Conservation (phyloP, 2,888 invertebrate species). For the Leucozona laternaria region DNA sequence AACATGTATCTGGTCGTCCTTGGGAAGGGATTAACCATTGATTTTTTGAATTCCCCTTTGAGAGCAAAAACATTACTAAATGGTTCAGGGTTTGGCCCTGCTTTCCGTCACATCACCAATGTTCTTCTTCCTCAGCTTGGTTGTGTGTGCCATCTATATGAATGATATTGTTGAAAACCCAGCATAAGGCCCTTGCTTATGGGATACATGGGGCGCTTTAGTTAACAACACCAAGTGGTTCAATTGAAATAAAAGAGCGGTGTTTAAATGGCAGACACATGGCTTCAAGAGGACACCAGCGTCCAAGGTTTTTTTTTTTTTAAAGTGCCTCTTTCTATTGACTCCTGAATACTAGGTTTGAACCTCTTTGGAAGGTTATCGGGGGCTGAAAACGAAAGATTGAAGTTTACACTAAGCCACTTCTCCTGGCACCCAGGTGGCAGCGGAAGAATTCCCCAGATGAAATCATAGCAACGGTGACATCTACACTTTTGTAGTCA, state of each 20-base stretch:
- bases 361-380: too few species aligned
- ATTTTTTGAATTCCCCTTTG: constrained; percentile 42
- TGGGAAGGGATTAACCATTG: constrained; percentile 67
- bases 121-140: background rate
- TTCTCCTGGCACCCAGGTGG: too few species aligned
- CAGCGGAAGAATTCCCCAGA: too few species aligned
- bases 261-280: too few species aligned
- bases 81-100: background rate
- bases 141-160: background rate
- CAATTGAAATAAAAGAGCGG: background rate
- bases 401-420: too few species aligned
- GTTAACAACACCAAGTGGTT: background rate
- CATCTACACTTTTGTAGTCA: too few species aligned
- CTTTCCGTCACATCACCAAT: background rate
- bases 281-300: too few species aligned
- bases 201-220: background rate
- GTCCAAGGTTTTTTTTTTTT: too few species aligned
- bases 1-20: constrained; percentile 44
- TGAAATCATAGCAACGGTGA: too few species aligned
- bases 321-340: too few species aligned
- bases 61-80: constrained; percentile 10
- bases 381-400: too few species aligned
- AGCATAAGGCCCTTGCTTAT: background rate
- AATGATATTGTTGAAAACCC: background rate
- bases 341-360: too few species aligned